Percentiles rank a stretch among this genome's conserved stretches.
Evolutionary conservation across 2,113 vertebrate genomes (phyloP).

Genomic region (Oceanites oceanicus): DNA sequence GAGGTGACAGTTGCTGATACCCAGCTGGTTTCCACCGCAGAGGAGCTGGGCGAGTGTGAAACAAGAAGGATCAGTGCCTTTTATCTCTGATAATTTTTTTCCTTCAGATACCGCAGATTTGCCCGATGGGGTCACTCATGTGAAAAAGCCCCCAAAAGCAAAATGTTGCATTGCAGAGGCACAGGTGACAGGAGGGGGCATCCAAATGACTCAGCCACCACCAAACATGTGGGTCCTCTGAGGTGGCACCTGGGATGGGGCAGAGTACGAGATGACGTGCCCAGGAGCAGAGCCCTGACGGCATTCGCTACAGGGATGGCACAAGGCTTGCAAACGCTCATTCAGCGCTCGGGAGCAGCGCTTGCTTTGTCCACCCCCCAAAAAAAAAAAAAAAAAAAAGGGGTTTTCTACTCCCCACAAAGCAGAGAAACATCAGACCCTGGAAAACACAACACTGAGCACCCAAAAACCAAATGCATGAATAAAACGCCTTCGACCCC

Average conservation of each 20-base stretch:
- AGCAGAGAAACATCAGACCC: neutral
- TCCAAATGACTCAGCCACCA: neutral
- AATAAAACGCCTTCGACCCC: rapidly evolving
- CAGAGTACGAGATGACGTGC: rapidly evolving
- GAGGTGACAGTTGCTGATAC: neutral
- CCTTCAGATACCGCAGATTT: rapidly evolving
- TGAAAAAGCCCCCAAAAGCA: neutral
- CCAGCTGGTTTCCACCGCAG: neutral
- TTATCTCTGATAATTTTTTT: neutral
- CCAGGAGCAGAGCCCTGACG: rapidly evolving
- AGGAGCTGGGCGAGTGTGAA: neutral
- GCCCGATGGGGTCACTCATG: rapidly evolving
- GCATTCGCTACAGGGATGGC: neutral
- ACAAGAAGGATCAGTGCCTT: neutral
- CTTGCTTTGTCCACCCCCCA: neutral
- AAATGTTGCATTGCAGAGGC: neutral
- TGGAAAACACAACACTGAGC: neutral
- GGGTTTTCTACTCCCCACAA: neutral
- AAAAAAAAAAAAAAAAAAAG: neutral
- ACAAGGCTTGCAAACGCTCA: neutral
- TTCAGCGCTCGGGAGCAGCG: rapidly evolving
- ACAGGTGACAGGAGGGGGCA: neutral
- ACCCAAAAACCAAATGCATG: rapidly evolving
- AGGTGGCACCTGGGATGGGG: neutral
- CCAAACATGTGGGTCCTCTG: neutral